Percentiles rank a stretch among this genome's conserved stretches.
These are phyloP conservation scores for Trissolcus japonicus DNA, from an alignment of 2,888 invertebrate species.

Conservation along the genomic window DNA sequence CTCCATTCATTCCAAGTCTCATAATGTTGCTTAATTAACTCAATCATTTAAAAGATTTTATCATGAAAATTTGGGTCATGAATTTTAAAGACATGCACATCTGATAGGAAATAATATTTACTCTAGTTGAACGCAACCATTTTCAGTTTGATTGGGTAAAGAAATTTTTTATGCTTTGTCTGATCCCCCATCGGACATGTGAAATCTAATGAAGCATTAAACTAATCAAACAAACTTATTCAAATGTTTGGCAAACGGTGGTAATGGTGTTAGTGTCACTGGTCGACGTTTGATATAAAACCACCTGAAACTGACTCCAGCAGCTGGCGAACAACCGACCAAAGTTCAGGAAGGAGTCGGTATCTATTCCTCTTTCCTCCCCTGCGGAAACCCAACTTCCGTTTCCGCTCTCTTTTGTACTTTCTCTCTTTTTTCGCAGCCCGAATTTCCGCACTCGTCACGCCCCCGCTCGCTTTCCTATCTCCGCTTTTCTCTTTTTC, in stretches of 20 bases:
- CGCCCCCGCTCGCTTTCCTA: constrained; percentile 8
- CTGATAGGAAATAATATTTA: too few relatives aligned
- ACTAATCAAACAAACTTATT: constrained; percentile 66
- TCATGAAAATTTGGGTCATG: too few relatives aligned
- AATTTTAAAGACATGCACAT: too few relatives aligned
- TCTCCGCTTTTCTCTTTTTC: constrained; percentile 5
- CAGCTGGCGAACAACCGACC: constrained; percentile 48
- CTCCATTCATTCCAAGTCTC: too few relatives aligned
- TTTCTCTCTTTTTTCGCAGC: constrained; percentile 17
- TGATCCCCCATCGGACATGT: constrained; percentile 35
- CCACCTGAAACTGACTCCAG: constrained; percentile 50
- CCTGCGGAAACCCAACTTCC: constrained; percentile 47
- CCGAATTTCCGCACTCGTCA: constrained; percentile 22
- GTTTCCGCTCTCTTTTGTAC: constrained; percentile 32
- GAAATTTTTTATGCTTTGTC: not conserved
- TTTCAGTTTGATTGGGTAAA: not conserved
- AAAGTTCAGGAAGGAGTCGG: constrained; percentile 51
- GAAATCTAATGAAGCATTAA: constrained; percentile 63
- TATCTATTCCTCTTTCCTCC: constrained; percentile 28
- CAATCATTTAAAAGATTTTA: too few relatives aligned
- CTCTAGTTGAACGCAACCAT: too few relatives aligned
- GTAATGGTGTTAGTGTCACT: constrained; percentile 55
- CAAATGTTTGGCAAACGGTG: constrained; percentile 63
- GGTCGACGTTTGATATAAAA: constrained; percentile 51
- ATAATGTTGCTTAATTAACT: too few relatives aligned